Evolutionary conservation across 2,113 vertebrate species (phyloP).

Genomic region (Dicentrarchus labrax): DNA sequence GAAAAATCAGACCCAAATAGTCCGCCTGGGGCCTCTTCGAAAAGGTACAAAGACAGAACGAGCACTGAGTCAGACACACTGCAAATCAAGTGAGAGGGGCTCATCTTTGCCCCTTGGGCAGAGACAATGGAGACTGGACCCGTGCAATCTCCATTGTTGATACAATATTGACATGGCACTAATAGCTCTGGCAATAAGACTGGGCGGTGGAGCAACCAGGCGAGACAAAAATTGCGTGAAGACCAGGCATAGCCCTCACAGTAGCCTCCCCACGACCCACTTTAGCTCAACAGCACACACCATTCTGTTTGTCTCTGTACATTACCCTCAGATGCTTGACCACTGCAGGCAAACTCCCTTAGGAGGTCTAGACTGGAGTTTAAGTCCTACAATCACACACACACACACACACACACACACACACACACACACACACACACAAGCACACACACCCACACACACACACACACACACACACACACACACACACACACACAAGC

Average conservation of each 20-base stretch:
- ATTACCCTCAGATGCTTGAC: conserved; percentile 75
- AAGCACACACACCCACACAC: conserved; percentile 3
- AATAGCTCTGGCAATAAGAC: conserved; percentile 64
- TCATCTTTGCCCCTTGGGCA: conserved; percentile 48
- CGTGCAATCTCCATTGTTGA: conserved; percentile 68
- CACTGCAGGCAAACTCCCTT: conserved; percentile 54
- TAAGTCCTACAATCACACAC: conserved; percentile 17
- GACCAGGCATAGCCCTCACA: conserved; percentile 37
- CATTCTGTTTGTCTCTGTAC: conserved; percentile 75
- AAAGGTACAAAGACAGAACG: conserved; percentile 42
- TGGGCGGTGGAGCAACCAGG: conserved; percentile 63
- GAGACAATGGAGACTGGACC: conserved; percentile 40
- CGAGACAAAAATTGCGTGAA: conserved; percentile 69
- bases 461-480: conserved; percentile 16
- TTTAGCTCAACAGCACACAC: conserved; percentile 72
- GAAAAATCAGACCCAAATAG: conserved; percentile 23
- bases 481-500: neutral
- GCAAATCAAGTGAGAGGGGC: conserved; percentile 38
- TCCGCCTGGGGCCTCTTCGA: neutral
- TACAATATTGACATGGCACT: conserved; percentile 80
- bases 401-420: conserved; percentile 9
- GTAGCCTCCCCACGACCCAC: conserved; percentile 64
- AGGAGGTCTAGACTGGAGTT: conserved; percentile 54
- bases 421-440: conserved; percentile 7
- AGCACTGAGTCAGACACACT: conserved; percentile 56